Evolutionary conservation across 2,113 vertebrate genomes (phyloP), one percentile per base, ranked within the genome.

Genomic region (Callionymus lyra): DNA sequence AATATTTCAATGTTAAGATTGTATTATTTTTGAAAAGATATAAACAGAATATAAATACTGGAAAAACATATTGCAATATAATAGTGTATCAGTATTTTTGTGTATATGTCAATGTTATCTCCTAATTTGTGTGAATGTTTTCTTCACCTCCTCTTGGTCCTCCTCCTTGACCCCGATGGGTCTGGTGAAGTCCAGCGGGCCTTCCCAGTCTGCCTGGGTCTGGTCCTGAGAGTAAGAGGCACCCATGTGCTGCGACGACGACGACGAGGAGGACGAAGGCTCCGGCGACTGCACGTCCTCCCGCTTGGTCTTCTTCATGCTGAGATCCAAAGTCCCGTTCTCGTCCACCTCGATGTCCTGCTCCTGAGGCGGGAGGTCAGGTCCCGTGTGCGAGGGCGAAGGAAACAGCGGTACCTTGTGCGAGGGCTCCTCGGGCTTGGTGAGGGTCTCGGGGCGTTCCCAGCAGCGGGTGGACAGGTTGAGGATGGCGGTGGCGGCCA

Each of bases 391-490:
- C 11, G 14, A 6, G 12, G 1, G 9, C 14, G 16, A 1, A 4
- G 9, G 9, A 27, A 33, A 21, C 1, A 2, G 1, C 11, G n/a
- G 45, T 37, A 97, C 94, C 90, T 94, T 93, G 77, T 70, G 2
- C 6, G 86, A 77, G 38, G 81, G 68, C 6, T 92, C 91, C 52
- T 85, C 86, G 31, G 89, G 84, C 72, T 90, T 93, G 31, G 86
- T 87, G 74, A 98, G 90, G 54, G 89, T 96, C 79, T 98, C 93
- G 0, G 95, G 95, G 82, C 90, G 90, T 54, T 98, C 95, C 95
- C 95, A 99, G 82, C 95, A 99, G 72, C 95, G 91, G 0, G 95
- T 99, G 64, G 95, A 99, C 68, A 99, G 88, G 81, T 98, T 98
- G 70, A 99, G 86, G 77, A 99, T 99, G 82, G 95, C 93, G 0